Evolutionary conservation across 2,113 vertebrate species (phyloP), one percentile per base, ranked within the genome.

Genomic region (Ammodramus savannarum): DNA sequence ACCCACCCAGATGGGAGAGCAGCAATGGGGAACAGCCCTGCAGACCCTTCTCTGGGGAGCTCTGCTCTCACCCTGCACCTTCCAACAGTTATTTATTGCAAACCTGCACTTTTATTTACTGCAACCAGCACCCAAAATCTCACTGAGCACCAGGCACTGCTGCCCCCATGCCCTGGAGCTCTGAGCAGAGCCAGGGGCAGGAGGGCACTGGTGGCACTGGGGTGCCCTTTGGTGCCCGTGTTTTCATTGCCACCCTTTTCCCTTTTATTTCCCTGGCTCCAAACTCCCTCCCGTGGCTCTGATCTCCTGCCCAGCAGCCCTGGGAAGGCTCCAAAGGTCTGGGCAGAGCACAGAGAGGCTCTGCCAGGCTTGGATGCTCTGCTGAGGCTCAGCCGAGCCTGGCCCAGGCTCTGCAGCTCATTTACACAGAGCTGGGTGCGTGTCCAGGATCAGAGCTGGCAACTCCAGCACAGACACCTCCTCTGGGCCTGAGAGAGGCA

Each of bases 271-370:
- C 39, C 46, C 8, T 1, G 26, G 32, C 6, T 31, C 87, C 22
- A 29, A 79, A 39, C 41, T 34, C 62, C n/a, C 59, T 76, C 58
- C 79, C 0, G 7, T 11, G 67, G 85, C 90, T 97, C 95, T 94
- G 88, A 92, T 83, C 85, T 94, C 87, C 72, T 86, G 92, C 92
- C 95, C 95, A 85, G 92, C 78, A 85, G 88, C 85, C 55, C 51
- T 74, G 92, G 95, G 85, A 49, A 13, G 48, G 61, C 94, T 95
- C 86, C 95, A 95, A 86, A 93, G 6, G 34, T 25, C 55, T 90
- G 90, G 82, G 82, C 72, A 92, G 85, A 67, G 82, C n/a, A 38
- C 85, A 75, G 78, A 46, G 22, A 38, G 58, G 58, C 61, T 69
- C 59, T 32, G 23, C 46, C 25, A 66, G 67, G 32, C 52, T 6